Conservation (phyloP, 2,113 vertebrate species). For the Notothenia rossii region DNA sequence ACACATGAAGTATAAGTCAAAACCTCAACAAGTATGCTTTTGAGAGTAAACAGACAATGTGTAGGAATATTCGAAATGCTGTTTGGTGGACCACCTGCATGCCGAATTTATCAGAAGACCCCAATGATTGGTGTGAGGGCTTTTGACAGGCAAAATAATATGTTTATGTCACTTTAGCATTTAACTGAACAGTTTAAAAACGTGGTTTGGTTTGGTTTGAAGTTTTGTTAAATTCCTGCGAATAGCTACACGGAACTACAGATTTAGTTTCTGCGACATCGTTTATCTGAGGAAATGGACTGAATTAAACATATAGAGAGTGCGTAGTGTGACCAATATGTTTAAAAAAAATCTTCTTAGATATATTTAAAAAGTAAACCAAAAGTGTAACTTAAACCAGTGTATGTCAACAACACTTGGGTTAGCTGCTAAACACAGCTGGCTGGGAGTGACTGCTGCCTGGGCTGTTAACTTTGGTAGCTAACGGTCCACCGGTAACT, state of each 20-base stretch:
- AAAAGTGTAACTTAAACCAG: neutral
- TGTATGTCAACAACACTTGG: neutral
- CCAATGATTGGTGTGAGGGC: neutral
- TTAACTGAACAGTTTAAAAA: neutral
- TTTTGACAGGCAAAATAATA: neutral
- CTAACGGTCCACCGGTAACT: constrained; percentile 4
- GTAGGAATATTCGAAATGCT: neutral
- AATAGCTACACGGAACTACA: constrained; percentile 9
- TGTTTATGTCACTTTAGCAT: neutral
- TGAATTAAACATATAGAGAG: constrained; percentile 24
- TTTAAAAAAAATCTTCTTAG: neutral
- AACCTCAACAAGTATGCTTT: neutral
- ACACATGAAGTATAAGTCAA: neutral
- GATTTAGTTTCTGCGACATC: neutral
- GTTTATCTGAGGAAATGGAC: constrained; percentile 33
- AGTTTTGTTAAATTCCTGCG: neutral
- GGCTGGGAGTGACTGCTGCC: neutral
- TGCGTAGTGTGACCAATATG: neutral
- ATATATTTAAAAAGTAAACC: neutral
- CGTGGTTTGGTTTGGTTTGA: neutral
- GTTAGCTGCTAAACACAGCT: constrained; percentile 37
- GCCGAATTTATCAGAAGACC: constrained; percentile 10
- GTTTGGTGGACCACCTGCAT: neutral
- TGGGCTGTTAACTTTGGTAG: neutral
- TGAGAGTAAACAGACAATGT: neutral